Evolutionary conservation across 2,888 invertebrate species (phyloP), one percentile per base, ranked within the genome.

Genomic region (Microctonus hyperodae): DNA sequence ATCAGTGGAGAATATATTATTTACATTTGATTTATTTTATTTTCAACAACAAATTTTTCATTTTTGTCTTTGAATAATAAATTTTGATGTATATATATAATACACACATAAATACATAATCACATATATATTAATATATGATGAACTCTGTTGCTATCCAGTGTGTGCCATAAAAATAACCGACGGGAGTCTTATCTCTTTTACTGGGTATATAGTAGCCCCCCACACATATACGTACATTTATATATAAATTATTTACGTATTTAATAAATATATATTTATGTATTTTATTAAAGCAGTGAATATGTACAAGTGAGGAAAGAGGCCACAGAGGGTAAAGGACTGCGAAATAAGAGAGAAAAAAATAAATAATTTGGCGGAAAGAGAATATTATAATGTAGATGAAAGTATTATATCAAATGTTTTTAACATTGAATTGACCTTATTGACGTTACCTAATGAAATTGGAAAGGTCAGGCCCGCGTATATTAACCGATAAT

Each of bases 361-460:
- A 35, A n/a, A 28, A 28, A 40, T 28, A 25, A 33, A 58, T 40
- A 16, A 16, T 22, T 48, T 20, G 0, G 20, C 57, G 35, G 13
- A 5, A n/a, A 64, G 20, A n/a, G n/a, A n/a, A n/a, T 4, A 6
- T 22, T 13, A 40, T 16, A 56, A 65, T 57, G 10, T 53, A 50
- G 25, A 35, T n/a, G 50, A 51, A 60, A 53, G 33, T 55, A 35
- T 35, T 40, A 48, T 48, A 50, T 48, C n/a, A 28, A 22, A 56
- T 53, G 37, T 65, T 57, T 76, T 76, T 76, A 76, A 80, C 79
- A 79, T 79, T 80, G 74, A 75, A 58, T 60, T 73, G 79, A 81
- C 80, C 79, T 80, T 80, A 79, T 80, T 80, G 79, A 79, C 78
- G 70, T 77, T 76, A 74, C 76, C 74, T 76, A 81, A 79, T 81